These are phyloP conservation scores for Nymphicus hollandicus DNA, from an alignment of 2,113 vertebrate genomes.

Conservation along the genomic window DNA sequence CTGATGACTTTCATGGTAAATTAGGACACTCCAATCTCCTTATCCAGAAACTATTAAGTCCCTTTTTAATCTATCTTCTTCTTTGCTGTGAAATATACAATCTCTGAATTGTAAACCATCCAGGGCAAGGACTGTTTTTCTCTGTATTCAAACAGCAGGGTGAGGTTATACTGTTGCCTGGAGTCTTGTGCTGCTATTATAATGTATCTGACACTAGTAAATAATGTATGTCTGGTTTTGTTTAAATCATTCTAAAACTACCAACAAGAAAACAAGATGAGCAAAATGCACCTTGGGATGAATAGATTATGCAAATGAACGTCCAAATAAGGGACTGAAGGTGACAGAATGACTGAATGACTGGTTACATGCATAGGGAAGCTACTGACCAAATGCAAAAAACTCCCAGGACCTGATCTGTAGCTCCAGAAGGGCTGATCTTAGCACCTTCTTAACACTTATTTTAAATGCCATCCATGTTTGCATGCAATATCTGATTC, in stretches of 20 bases:
- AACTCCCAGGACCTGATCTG: not conserved
- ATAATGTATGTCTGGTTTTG: not conserved
- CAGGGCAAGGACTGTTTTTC: not conserved
- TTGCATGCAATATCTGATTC: not conserved
- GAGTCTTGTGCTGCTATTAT: not conserved
- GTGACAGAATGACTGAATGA: not conserved
- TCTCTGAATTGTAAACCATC: not conserved
- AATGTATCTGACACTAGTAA: not conserved
- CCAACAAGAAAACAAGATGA: not conserved
- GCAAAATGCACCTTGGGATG: not conserved
- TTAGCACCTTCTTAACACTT: not conserved
- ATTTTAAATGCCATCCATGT: not conserved
- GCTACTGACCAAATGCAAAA: not conserved
- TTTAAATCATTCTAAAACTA: not conserved
- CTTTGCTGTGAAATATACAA: not conserved
- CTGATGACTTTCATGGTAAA: constrained; percentile 1
- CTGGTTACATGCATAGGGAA: accelerated
- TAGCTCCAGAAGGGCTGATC: not conserved
- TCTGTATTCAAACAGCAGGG: not conserved
- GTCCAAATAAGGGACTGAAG: not conserved
- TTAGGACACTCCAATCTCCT: not conserved
- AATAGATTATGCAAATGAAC: not conserved
- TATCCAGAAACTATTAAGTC: not conserved
- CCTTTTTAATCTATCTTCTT: not conserved
- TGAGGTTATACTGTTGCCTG: not conserved